These are phyloP conservation scores for Malurus melanocephalus DNA, from an alignment of 2,113 vertebrate species.

Conservation along the genomic window DNA sequence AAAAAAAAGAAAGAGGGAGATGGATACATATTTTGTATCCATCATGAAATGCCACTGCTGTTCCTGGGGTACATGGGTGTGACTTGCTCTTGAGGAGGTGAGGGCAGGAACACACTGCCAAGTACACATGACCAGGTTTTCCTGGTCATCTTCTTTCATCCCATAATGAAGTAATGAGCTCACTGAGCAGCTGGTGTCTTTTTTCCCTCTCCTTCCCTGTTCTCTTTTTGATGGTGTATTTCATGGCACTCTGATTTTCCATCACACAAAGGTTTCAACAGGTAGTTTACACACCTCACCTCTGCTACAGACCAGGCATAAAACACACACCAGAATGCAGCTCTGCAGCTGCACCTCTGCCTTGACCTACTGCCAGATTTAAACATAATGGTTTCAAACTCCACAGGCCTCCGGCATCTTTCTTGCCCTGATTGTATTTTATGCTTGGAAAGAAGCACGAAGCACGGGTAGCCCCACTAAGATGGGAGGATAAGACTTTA, in stretches of 20 bases:
- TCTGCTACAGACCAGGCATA: neutral
- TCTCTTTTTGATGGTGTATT: neutral
- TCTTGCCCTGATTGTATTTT: neutral
- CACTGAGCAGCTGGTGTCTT: neutral
- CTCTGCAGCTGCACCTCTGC: neutral
- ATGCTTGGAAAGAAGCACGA: neutral
- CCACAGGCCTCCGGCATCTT: neutral
- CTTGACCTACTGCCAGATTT: neutral
- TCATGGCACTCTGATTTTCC: neutral
- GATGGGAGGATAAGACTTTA: neutral
- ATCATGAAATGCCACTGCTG: neutral
- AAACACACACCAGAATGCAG: neutral
- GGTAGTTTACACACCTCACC: neutral
- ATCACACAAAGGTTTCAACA: neutral
- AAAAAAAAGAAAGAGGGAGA: neutral
- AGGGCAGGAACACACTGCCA: neutral
- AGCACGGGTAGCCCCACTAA: neutral
- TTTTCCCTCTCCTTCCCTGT: neutral
- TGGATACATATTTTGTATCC: neutral
- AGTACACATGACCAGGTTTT: neutral
- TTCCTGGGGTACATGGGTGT: accelerated
- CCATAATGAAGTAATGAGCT: neutral
- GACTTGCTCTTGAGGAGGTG: neutral
- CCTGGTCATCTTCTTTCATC: neutral
- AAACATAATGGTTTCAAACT: neutral